Base-by-base conservation (phyloP, 1,140 invertebrate genomes). In the Odontomachus brunneus region DNA sequence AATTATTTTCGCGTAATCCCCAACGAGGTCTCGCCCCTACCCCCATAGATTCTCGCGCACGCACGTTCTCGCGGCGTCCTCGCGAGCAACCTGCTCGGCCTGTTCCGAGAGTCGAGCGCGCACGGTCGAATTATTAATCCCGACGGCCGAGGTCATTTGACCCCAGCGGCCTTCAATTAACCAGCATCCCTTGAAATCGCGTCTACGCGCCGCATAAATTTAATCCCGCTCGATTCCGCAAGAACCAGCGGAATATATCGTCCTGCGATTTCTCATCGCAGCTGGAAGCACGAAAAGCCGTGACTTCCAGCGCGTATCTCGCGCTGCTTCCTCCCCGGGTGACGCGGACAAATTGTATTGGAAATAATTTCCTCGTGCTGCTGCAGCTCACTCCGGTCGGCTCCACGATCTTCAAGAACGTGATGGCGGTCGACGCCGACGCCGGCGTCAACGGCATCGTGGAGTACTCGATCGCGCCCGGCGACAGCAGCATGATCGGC, bases 401-500 rank as follows among this genome's bases (percentile, higher is more conserved):
- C 24, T 97, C 97, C 22, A 98, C 97, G 0, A 96, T 98, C 78
- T 98, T 98, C 92, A 96, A 97, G 84, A 96, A 97, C 75, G 96
- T 98, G n/a, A 95, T 96, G 73, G 98, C 98, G 0, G 94, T 96
- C 53, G 98, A 99, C 92, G 96, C 96, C 14, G 98, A 99, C 92
- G 96, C 97, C 0, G 97, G 97, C 49, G 97, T 97, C 33, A 98
- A 98, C 90, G 97, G 97, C 59, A 95, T 98, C 15, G 96, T 98
- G 0, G 98, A 98, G 89, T 98, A 98, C 91, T 96, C 89, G 94
- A 96, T 94, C 94, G 96, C 92, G 60, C 94, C 94, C 7, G 94
- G 95, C 17, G 94, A 95, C 78, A 94, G 94, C 19, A 92, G 86
- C 26, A 95, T 95, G 76, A 94, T 95, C 82, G 95, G 95, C 22